Conservation (phyloP, 2,888 invertebrate species). For the Gastrophysa polygoni region DNA sequence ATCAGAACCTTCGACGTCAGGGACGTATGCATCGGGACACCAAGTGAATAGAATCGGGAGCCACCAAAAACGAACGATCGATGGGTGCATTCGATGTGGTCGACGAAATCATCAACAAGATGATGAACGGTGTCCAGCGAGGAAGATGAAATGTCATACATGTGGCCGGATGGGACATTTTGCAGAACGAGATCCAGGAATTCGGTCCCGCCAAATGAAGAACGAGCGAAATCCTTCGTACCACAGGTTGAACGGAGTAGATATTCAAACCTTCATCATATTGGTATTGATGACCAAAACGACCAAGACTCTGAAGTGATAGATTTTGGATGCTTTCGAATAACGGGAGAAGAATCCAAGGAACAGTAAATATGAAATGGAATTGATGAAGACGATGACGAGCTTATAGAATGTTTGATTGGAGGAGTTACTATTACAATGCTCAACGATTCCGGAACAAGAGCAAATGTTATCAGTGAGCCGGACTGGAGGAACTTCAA, state of each 20-base stretch:
- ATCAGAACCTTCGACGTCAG: background rate
- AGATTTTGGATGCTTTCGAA: background rate
- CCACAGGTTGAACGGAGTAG: background rate
- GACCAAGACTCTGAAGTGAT: background rate
- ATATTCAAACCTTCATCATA: background rate
- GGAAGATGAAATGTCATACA: background rate
- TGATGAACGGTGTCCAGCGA: slow-evolving; percentile 3
- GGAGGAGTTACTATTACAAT: slow-evolving; percentile 31
- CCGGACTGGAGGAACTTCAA: background rate
- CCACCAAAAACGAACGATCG: background rate
- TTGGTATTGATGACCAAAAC: background rate
- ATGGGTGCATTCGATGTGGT: background rate
- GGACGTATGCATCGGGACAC: background rate
- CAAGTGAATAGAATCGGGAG: background rate
- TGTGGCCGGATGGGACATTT: background rate
- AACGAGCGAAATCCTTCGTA: background rate
- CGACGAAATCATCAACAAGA: background rate
- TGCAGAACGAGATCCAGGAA: background rate
- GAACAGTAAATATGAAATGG: background rate
- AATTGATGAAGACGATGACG: slow-evolving; percentile 11
- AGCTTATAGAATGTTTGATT: slow-evolving; percentile 29
- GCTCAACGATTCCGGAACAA: slow-evolving; percentile 37
- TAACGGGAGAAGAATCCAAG: background rate
- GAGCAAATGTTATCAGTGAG: slow-evolving; percentile 28
- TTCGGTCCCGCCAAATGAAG: background rate